phyloP scores from a whole-genome alignment of 2,888 invertebrate species.

The Flexamia atlantica region DNA sequence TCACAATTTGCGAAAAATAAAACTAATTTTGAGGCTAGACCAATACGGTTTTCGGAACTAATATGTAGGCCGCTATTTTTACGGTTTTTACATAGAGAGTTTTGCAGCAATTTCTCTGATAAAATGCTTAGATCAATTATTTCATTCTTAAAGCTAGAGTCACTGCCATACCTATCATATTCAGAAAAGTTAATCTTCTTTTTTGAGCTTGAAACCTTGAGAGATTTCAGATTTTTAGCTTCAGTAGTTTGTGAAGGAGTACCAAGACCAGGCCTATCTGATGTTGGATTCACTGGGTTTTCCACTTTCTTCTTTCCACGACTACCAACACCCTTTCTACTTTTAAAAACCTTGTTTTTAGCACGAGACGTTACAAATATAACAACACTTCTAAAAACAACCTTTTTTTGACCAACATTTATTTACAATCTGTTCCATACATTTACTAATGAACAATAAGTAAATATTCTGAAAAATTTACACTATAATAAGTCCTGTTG shows the following conservation, averaged over 20 bases:
- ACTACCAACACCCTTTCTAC: conserved; percentile 23
- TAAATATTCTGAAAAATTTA: no score
- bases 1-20: conserved; percentile 50
- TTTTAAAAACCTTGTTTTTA: conserved; percentile 19
- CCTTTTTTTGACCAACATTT: no score
- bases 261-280: conserved; percentile 3
- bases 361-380: conserved; percentile 16
- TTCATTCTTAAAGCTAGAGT: conserved; percentile 40
- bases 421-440: no score
- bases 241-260: neutral
- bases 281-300: neutral
- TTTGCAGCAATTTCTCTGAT: conserved; percentile 28
- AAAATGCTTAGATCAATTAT: conserved; percentile 40
- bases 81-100: conserved; percentile 52
- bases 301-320: conserved; percentile 16
- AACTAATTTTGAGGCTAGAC: conserved; percentile 47
- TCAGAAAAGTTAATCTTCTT: conserved; percentile 37
- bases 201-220: conserved; percentile 24
- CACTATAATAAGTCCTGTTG: no score
- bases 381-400: neutral
- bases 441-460: no score
- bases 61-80: conserved; percentile 50
- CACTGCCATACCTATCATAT: conserved; percentile 11
- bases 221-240: neutral
- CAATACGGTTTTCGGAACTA: conserved; percentile 9